These are phyloP conservation scores for Barnardius zonarius DNA, from an alignment of 2,113 vertebrate genomes.

Conservation along the genomic window DNA sequence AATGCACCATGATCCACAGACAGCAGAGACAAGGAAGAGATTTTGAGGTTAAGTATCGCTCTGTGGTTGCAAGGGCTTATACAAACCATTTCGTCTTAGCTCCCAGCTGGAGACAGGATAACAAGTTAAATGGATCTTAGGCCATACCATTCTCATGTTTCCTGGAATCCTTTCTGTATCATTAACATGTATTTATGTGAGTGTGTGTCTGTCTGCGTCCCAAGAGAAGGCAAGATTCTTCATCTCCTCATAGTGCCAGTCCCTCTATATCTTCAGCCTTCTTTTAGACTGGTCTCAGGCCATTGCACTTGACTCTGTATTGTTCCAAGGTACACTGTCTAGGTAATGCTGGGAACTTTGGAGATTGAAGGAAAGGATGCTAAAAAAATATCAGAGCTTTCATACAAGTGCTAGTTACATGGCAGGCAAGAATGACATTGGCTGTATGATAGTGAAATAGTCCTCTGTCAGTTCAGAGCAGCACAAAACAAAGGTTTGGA, in stretches of 20 bases:
- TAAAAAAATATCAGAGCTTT: not conserved
- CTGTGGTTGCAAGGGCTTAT: not conserved
- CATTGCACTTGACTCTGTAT: not conserved
- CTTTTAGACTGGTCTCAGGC: not conserved
- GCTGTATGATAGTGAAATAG: not conserved
- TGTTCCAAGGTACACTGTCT: not conserved
- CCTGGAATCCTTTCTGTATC: not conserved
- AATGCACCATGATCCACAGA: not conserved
- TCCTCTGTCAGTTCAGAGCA: not conserved
- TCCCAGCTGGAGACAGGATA: not conserved
- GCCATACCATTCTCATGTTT: not conserved
- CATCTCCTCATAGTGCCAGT: not conserved
- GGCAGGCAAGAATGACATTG: not conserved
- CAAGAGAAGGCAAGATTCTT: not conserved
- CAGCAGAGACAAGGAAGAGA: not conserved
- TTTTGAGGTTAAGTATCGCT: not conserved
- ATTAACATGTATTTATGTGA: not conserved
- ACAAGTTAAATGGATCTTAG: not conserved
- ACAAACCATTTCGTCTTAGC: not conserved
- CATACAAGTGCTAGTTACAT: not conserved
- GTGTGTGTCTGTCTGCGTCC: not conserved
- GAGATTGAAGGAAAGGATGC: not conserved
- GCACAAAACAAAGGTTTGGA: not conserved
- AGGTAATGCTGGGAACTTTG: not conserved
- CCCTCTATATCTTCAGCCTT: not conserved